These are phyloP conservation scores for Sebastes variabilis DNA, from an alignment of 2,797 vertebrate species.

Conservation along the genomic window DNA sequence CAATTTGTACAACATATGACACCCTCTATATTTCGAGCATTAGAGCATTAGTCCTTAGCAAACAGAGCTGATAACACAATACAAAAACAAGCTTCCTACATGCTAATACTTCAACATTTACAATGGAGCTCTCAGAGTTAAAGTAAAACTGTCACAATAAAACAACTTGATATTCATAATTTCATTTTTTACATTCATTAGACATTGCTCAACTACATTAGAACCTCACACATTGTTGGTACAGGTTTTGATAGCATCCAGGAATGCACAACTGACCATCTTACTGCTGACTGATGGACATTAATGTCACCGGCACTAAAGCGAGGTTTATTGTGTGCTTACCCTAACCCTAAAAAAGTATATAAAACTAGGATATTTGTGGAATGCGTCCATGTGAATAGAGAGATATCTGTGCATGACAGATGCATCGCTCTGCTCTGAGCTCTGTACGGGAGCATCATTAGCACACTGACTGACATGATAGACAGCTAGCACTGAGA, in stretches of 20 bases:
- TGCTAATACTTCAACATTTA: neutral
- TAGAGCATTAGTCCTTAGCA: neutral
- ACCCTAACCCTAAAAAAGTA: neutral
- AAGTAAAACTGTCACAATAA: neutral
- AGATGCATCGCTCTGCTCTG: constrained; percentile 48
- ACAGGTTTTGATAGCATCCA: neutral
- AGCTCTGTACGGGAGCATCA: constrained; percentile 60
- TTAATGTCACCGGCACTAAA: neutral
- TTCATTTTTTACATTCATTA: neutral
- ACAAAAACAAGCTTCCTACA: neutral
- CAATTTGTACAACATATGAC: neutral
- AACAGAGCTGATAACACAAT: neutral
- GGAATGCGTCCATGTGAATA: constrained; percentile 35
- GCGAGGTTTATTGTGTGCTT: neutral
- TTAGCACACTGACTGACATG: constrained; percentile 74
- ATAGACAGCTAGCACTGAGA: constrained; percentile 73
- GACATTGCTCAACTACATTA: neutral
- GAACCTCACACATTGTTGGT: neutral
- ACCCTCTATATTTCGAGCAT: neutral
- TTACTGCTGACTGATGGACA: neutral
- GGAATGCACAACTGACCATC: neutral
- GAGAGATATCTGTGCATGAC: constrained; percentile 52
- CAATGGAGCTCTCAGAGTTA: too few relatives aligned
- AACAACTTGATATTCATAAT: neutral
- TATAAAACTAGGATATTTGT: constrained; percentile 46